Evolutionary conservation across 2,797 vertebrate species (phyloP), one percentile per base, ranked within the genome.

Genomic region (Heterohyrax brucei): DNA sequence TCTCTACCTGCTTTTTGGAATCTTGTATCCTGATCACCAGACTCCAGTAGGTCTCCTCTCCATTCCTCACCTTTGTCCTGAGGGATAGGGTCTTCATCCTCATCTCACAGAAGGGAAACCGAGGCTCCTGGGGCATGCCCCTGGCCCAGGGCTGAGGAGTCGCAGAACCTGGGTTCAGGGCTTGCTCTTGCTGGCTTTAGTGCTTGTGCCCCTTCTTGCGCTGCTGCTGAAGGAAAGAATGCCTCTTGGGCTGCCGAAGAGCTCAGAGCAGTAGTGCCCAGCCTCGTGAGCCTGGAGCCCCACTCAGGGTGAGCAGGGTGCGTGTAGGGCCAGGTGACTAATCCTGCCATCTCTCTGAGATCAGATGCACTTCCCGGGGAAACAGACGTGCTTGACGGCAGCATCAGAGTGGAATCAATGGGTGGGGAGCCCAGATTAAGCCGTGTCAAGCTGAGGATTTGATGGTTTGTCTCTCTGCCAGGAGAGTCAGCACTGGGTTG

Each of bases 381-480:
- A 96, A 96, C 21, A 97, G 97, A 95, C 7, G 87, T 21, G 77
- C 93, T 95, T 96, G 96, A 97, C n/a, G 90, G 97, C 97, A 93
- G 97, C 97, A 95, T 97, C 96, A 97, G 97, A 96, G 95, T 62
- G 81, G 96, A 95, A 94, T 97, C 64, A 10, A 96, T 96, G 96
- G 96, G 95, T 12, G 28, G 94, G 96, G 96, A 97, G 97, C 90
- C 64, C 28, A 83, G 97, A 97, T 97, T 96, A 98, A 96, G 96
- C 53, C 83, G 88, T 91, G 86, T 88, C 97, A 98, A 98, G 80
- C 90, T 16, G 62, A 96, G 93, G 91, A 97, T 94, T 95, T 97
- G 81, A 90, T 70, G 94, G 97, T 97, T 97, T 97, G 97, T 98
- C 98, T 98, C 96, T 98, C 97, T 97, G 95, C 93, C 93, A 91